These are phyloP conservation scores for Drosophila hamatofila DNA, from an alignment of 2,888 invertebrate species.

Conservation along the genomic window DNA sequence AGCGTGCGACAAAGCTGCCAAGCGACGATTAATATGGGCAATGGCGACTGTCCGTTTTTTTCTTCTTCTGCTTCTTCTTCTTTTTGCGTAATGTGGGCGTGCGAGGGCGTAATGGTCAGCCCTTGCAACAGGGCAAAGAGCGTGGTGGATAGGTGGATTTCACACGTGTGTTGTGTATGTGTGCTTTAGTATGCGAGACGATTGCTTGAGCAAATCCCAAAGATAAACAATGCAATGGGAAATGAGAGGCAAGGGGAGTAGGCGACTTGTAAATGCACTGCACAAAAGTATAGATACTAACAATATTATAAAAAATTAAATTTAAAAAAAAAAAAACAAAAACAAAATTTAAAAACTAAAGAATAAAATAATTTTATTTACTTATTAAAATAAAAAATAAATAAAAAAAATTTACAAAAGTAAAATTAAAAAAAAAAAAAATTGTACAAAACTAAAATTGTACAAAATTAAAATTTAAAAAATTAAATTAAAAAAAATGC, in stretches of 20 bases:
- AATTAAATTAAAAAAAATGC: background rate
- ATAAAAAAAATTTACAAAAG: background rate
- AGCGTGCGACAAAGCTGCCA: conserved; percentile 51
- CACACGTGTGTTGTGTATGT: conserved; percentile 5
- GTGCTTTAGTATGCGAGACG: background rate
- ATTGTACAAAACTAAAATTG: no score
- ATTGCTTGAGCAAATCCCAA: conserved; percentile 29
- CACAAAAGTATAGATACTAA: background rate
- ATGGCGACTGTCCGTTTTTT: conserved; percentile 10
- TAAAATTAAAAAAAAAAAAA: background rate
- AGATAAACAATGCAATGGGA: conserved; percentile 20
- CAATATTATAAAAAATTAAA: background rate
- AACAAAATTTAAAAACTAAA: background rate
- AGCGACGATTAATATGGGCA: conserved; percentile 40
- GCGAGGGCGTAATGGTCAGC: conserved; percentile 45
- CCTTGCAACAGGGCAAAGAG: conserved; percentile 13
- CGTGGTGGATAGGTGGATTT: conserved; percentile 21
- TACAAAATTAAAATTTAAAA: background rate
- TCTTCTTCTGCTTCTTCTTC: background rate
- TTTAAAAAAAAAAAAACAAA: background rate
- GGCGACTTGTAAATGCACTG: background rate
- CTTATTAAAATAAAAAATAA: background rate
- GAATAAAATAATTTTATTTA: background rate
- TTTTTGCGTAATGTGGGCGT: conserved; percentile 49
- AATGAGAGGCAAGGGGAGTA: background rate